These are phyloP conservation scores for Polypterus senegalus DNA, from an alignment of 2,113 vertebrate genomes.

Conservation along the genomic window DNA sequence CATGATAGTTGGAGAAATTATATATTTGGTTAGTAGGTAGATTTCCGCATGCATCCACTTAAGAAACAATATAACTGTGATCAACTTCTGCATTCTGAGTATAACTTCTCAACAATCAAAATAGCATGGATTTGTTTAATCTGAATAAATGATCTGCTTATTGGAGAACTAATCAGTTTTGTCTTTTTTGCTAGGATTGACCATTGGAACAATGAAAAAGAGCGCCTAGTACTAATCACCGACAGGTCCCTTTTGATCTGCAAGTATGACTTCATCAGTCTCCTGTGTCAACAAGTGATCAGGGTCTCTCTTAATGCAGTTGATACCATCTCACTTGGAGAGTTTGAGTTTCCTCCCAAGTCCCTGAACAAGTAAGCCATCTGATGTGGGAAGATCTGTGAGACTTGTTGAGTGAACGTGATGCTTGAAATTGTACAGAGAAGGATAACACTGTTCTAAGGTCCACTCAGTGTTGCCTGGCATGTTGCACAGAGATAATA, in stretches of 20 bases:
- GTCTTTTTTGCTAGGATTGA: conserved; percentile 55
- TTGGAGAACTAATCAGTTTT: neutral
- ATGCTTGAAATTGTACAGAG: no score
- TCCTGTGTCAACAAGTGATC: conserved; percentile 82
- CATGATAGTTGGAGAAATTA: no score
- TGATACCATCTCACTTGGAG: conserved; percentile 80
- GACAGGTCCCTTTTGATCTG: conserved; percentile 85
- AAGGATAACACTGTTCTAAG: no score
- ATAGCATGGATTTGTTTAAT: neutral
- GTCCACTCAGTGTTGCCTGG: no score
- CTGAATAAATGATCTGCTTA: neutral
- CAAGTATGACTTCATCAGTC: conserved; percentile 92
- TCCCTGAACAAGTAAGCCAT: conserved; percentile 79
- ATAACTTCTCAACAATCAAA: neutral
- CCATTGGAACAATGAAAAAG: conserved; percentile 96
- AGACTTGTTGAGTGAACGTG: no score
- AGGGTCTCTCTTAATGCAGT: conserved; percentile 68
- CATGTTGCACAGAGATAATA: no score
- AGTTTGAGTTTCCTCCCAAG: conserved; percentile 86
- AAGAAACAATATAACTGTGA: no score
- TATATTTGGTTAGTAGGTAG: no score
- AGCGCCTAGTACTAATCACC: conserved; percentile 78
- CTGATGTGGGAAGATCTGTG: no score
- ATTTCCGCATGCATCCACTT: no score
- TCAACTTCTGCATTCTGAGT: neutral